phyloP scores from a whole-genome alignment of 2,113 vertebrate genomes.

The Agapornis roseicollis region DNA sequence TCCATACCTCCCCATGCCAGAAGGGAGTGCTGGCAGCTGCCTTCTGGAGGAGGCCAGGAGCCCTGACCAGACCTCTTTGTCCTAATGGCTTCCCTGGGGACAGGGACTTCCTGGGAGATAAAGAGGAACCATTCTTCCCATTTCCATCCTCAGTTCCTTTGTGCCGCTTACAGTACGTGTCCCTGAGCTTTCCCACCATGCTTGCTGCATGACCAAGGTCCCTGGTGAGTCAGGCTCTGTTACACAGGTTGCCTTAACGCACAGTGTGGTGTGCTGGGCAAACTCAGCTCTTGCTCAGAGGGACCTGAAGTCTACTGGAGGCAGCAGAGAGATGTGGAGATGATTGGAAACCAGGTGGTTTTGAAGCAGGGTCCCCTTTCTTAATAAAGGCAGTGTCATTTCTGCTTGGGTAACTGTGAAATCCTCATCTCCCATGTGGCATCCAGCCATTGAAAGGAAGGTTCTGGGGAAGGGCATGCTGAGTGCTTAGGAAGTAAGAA shows the following conservation, averaged over 20 bases:
- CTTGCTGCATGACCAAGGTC: background rate
- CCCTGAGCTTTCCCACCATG: background rate
- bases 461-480: background rate
- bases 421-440: background rate
- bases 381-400: background rate
- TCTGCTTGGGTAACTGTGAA: background rate
- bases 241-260: background rate
- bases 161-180: background rate
- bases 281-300: background rate
- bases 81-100: background rate
- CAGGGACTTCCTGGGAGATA: background rate
- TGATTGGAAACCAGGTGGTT: background rate
- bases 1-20: background rate
- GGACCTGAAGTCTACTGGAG: background rate
- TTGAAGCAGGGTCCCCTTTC: background rate
- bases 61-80: rapidly evolving
- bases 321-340: background rate
- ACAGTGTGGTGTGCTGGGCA: background rate
- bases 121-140: background rate
- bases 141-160: background rate
- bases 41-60: background rate
- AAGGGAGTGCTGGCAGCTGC: background rate
- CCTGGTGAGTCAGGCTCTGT: background rate
- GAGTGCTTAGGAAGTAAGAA: background rate
- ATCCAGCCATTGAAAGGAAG: background rate